Evolutionary conservation across 2,113 vertebrate genomes (phyloP).

Genomic region (Riparia riparia): DNA sequence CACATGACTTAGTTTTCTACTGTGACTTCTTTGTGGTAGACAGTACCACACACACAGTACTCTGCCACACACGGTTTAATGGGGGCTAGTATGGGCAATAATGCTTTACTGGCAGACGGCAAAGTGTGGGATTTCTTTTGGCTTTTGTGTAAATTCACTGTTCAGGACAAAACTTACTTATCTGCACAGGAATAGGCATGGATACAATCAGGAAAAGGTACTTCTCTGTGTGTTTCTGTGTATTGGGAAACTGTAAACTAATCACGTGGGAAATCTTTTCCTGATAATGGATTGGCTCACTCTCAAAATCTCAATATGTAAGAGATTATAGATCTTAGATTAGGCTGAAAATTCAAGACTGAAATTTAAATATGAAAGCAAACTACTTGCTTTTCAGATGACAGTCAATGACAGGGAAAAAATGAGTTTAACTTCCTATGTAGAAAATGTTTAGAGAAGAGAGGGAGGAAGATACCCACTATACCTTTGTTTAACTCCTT

Average conservation of each 20-base stretch:
- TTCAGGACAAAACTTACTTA: background rate
- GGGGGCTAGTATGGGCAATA: background rate
- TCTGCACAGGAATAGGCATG: background rate
- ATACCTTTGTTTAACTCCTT: background rate
- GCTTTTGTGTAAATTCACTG: background rate
- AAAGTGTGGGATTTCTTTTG: background rate
- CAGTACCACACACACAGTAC: background rate
- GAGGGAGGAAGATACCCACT: rapidly evolving
- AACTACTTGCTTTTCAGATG: background rate
- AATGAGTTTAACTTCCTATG: background rate
- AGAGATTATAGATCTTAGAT: background rate
- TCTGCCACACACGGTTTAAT: background rate
- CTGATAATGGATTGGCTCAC: background rate
- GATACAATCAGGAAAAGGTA: background rate
- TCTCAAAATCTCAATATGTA: background rate
- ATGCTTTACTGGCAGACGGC: background rate
- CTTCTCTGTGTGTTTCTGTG: background rate
- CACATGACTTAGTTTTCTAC: background rate
- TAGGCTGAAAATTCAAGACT: background rate
- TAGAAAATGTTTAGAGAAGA: background rate
- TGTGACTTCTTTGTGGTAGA: background rate
- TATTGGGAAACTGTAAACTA: background rate
- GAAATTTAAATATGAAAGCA: background rate
- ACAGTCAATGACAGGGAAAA: background rate
- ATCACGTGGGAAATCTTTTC: background rate